Evolutionary conservation across 1,140 invertebrate genomes (phyloP).

Genomic region (Agrypnia vestita): DNA sequence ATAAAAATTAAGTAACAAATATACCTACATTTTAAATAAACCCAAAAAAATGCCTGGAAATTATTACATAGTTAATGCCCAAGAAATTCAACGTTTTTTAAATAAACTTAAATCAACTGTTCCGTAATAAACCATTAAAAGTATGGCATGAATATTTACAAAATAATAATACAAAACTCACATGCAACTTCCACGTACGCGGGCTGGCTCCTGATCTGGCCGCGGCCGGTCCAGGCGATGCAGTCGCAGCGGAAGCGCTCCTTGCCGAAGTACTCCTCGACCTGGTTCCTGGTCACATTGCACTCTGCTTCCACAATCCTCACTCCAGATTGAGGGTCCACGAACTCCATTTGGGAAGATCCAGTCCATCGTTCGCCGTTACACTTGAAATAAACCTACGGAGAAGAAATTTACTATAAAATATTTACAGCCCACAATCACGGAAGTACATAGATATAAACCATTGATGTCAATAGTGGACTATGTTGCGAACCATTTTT

Average conservation of each 20-base stretch:
- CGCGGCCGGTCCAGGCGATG: constrained; percentile 85
- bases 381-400: constrained; percentile 84
- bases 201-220: constrained; percentile 84
- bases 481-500: no score
- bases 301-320: constrained; percentile 88
- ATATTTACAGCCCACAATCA: not conserved
- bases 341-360: constrained; percentile 73
- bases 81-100: no score
- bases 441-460: no score
- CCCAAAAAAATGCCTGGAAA: no score
- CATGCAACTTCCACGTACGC: constrained; percentile 90
- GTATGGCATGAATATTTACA: no score
- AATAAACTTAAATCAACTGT: no score
- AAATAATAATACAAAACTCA: constrained; percentile 76
- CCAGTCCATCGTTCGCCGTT: constrained; percentile 80
- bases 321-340: constrained; percentile 89
- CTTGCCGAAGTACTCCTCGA: constrained; percentile 91
- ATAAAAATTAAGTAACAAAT: no score
- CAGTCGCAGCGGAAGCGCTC: constrained; percentile 93
- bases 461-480: no score
- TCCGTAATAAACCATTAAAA: no score
- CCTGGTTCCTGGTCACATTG: constrained; percentile 88
- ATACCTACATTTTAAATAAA: no score
- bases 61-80: no score
- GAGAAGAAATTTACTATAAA: not conserved